phyloP scores from a whole-genome alignment of 2,113 vertebrate species.

The Ceyx melanurus region DNA sequence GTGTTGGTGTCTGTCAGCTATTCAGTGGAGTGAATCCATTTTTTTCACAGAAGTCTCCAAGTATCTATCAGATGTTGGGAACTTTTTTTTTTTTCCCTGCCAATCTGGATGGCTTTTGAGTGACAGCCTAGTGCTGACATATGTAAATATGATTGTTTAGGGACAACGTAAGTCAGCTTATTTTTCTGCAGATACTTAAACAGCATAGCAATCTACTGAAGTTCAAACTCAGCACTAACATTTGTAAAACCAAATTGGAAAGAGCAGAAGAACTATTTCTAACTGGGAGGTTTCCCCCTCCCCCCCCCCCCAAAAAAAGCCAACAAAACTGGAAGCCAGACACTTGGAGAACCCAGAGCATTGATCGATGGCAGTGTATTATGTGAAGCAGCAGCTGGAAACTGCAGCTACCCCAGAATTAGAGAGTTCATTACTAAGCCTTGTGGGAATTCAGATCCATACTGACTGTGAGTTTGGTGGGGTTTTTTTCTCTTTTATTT shows the following conservation, averaged over 20 bases:
- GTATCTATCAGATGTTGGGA: slow-evolving; percentile 1
- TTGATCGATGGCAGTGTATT: not conserved
- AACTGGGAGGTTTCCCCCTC: not conserved
- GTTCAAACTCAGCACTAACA: not conserved
- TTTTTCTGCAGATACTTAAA: not conserved
- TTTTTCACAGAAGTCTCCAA: slow-evolving; percentile 4
- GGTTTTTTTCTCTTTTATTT: not conserved
- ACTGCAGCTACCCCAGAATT: not conserved
- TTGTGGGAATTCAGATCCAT: not conserved
- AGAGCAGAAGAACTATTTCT: not conserved
- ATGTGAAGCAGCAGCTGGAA: not conserved
- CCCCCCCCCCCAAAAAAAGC: not conserved
- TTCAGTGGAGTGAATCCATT: slow-evolving; percentile 35
- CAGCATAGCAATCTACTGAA: not conserved
- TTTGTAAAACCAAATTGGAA: not conserved
- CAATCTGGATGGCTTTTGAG: slow-evolving; percentile 6
- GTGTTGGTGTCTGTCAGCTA: not conserved
- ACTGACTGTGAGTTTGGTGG: not conserved
- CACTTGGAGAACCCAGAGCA: not conserved
- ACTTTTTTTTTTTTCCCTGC: not conserved
- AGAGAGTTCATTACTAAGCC: rapidly evolving
- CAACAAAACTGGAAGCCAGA: not conserved
- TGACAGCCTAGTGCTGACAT: slow-evolving; percentile 4
- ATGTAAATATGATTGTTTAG: slow-evolving; percentile 16
- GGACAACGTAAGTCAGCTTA: not conserved